Conservation (phyloP, 1,140 invertebrate species). For the Gyrodactylus salaris region DNA sequence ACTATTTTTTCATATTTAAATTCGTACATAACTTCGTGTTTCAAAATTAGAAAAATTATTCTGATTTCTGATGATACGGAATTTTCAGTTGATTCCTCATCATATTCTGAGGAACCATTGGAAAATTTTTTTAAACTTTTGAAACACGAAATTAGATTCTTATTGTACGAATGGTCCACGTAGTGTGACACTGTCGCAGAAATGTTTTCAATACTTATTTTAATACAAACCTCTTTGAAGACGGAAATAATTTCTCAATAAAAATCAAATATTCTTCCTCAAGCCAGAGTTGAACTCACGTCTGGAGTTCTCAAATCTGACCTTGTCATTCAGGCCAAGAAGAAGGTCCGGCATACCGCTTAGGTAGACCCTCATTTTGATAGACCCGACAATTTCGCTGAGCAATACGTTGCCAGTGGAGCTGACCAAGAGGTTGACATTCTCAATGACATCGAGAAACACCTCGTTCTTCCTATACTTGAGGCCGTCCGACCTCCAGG, state of each 20-base stretch:
- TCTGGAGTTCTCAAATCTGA: constrained; percentile 83
- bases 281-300: constrained; percentile 23
- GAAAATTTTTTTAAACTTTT: no score
- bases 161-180: no score
- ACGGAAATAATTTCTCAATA: constrained; percentile 6
- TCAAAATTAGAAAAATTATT: no score
- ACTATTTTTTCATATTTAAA: no score
- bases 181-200: no score
- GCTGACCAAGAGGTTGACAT: constrained; percentile 70
- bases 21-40: no score
- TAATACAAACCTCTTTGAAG: no score
- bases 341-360: constrained; percentile 99
- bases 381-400: constrained; percentile 89
- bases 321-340: constrained; percentile 87
- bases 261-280: neutral
- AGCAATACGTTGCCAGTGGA: constrained; percentile 83
- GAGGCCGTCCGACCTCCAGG: constrained; percentile 89
- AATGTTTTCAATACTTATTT: no score
- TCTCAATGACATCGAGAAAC: constrained; percentile 96
- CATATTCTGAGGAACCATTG: no score
- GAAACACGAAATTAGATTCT: no score
- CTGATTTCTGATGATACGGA: no score
- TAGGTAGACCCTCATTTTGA: constrained; percentile 92
- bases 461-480: constrained; percentile 99
- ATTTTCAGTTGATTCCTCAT: no score